Evolutionary conservation across 23 tunicate species (phyloP).

Genomic region (Diplosoma virens): DNA sequence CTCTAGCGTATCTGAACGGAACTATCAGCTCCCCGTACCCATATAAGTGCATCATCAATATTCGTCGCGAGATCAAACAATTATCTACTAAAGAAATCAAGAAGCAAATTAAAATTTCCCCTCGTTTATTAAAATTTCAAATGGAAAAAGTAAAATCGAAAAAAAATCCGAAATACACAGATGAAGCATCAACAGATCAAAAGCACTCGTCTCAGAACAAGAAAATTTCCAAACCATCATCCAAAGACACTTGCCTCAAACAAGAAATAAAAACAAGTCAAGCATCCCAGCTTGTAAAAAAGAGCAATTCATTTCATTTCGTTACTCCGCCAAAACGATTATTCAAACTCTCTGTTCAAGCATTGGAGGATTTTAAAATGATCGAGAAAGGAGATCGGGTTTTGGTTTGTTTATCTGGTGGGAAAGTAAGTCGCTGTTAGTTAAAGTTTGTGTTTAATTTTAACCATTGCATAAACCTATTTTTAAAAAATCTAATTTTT

Average conservation of each 20-base stretch:
- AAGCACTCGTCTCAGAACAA: too few species aligned
- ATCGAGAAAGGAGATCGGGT: slow-evolving; percentile 80
- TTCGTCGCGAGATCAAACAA: slow-evolving; percentile 25
- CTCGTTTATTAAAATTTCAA: not conserved
- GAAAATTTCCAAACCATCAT: too few species aligned
- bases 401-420: slow-evolving; percentile 97
- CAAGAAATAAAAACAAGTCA: too few species aligned
- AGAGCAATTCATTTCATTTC: not conserved
- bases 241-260: too few species aligned
- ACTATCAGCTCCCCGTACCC: not conserved
- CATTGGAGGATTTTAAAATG: slow-evolving; percentile 89
- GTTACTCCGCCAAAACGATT: slow-evolving; percentile 62
- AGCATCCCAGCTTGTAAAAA: too few species aligned
- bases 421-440: slow-evolving; percentile 50
- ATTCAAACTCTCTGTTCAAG: slow-evolving; percentile 62
- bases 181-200: too few species aligned
- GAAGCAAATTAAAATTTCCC: slow-evolving; percentile 1
- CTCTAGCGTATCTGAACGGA: slow-evolving; percentile 25
- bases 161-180: too few species aligned
- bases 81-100: slow-evolving; percentile 33
- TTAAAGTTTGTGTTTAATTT: not conserved
- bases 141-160: too few species aligned
- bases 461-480: too few species aligned
- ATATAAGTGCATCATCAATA: slow-evolving; percentile 24
- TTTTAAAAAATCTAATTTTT: too few species aligned